phyloP scores from a whole-genome alignment of 2,113 vertebrate species.

The Megaceryle torquata region DNA sequence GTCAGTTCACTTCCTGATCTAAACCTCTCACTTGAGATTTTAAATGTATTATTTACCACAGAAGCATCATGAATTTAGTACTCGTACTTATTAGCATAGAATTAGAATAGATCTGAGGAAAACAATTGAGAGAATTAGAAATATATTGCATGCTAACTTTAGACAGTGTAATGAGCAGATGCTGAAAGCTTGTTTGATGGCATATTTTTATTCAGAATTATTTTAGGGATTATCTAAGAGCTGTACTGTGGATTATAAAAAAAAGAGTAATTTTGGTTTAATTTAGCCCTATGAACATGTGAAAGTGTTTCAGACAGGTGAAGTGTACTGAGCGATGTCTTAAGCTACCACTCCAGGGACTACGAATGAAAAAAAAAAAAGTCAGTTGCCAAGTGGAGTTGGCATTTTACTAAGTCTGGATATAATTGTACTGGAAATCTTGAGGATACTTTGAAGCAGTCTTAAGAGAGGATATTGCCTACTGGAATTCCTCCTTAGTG shows the following conservation, averaged over 20 bases:
- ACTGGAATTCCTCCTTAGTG: conserved; percentile 31
- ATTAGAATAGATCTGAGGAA: conserved; percentile 42
- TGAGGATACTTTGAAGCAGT: conserved; percentile 50
- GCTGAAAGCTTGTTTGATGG: conserved; percentile 32
- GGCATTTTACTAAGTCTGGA: conserved; percentile 56
- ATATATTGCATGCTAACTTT: not conserved
- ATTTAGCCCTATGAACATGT: conserved; percentile 31
- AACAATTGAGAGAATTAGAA: conserved; percentile 48
- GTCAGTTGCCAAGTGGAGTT: conserved; percentile 34
- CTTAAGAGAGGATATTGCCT: conserved; percentile 57
- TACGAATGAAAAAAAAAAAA: conserved; percentile 20
- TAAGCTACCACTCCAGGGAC: conserved; percentile 63
- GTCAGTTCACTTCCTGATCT: not conserved
- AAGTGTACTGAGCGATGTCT: conserved; percentile 44
- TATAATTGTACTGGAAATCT: conserved; percentile 58
- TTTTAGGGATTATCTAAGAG: conserved; percentile 60
- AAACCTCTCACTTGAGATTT: conserved; percentile 23
- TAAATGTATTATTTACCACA: conserved; percentile 32
- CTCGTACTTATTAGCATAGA: conserved; percentile 10
- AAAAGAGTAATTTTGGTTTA: conserved; percentile 49
- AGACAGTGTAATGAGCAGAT: conserved; percentile 3
- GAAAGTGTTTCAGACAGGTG: conserved; percentile 56
- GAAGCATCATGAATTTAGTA: conserved; percentile 3
- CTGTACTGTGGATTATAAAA: conserved; percentile 45
- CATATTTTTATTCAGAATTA: conserved; percentile 63